Evolutionary conservation across 2,888 invertebrate genomes (phyloP), one percentile per base, ranked within the genome.

Genomic region (Drosophila setosimentum): DNA sequence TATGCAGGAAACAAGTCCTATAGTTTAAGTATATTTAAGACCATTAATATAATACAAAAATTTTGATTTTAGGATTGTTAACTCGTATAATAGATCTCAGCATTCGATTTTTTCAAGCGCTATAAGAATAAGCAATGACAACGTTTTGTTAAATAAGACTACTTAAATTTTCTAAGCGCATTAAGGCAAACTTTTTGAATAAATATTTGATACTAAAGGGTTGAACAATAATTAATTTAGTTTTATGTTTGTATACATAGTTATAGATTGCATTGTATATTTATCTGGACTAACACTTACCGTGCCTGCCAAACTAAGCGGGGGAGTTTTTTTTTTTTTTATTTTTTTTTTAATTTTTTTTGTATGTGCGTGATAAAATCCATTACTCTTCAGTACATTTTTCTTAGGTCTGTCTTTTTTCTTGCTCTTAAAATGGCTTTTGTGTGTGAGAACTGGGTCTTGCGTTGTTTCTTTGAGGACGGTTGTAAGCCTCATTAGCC

Each of bases 401-500:
- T 80, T 82, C 78, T 64, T 54, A 30, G 55, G 61, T 50, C 59
- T 78, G 49, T 63, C 75, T 53, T 50, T 53, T 55, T 68, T 60
- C 51, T 49, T 66, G 57, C 58, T 63, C 61, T 72, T 66, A 59
- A 70, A 87, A 87, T 87, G 68, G 76, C 86, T 87, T 80, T 68
- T 68, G 81, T 78, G 90, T 90, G 87, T 87, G 87, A 89, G 87
- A 87, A 87, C 89, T 87, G 89, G 87, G 87, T 87, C 87, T 90
- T 70, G 37, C 67, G 82, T 80, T 80, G 70, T 87, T 75, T 83
- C 82, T 89, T 83, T 75, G 72, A 61, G 62, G 73, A 77, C 81
- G 78, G 57, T 67, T 70, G 84, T 79, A 87, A 86, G 81, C 76
- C 90, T 87, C 90, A 90, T 87, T 90, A 87, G 82, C 78, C 83